phyloP scores from a whole-genome alignment of 2,888 invertebrate species.

The Fissipunctia ypsillon region DNA sequence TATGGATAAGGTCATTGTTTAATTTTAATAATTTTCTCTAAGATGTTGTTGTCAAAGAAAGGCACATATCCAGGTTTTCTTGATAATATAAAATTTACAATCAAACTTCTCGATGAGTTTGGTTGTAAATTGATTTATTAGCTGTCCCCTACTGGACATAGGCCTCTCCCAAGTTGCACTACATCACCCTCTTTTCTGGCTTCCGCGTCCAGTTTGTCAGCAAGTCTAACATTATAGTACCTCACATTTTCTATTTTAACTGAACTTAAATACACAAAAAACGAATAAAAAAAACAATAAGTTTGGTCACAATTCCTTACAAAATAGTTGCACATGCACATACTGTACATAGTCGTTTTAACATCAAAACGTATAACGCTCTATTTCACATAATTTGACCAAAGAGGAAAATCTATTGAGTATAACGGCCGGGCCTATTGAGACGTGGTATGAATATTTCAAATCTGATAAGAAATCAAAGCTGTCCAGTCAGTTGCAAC shows the following conservation, averaged over 20 bases:
- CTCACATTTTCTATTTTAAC: neutral
- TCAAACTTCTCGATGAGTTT: neutral
- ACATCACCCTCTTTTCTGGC: neutral
- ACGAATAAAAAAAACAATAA: neutral
- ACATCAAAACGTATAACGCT: neutral
- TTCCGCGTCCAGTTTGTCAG: neutral
- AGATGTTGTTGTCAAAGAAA: neutral
- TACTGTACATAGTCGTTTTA: neutral
- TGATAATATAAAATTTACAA: neutral
- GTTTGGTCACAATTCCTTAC: neutral
- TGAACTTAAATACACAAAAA: neutral
- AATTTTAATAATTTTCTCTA: neutral
- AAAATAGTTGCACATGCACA: neutral
- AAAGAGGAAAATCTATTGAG: neutral
- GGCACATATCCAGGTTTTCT: neutral
- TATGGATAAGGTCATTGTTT: conserved; percentile 72
- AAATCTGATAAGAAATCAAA: neutral
- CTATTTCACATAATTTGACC: neutral
- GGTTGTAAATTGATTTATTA: neutral
- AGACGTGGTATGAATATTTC: neutral
- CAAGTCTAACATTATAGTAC: neutral
- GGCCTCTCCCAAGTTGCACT: neutral
- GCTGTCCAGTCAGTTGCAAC: too few relatives aligned
- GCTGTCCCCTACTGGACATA: neutral
- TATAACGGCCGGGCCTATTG: too few relatives aligned